phyloP scores from a whole-genome alignment of 2,888 invertebrate species.

The Rotaria macrura region DNA sequence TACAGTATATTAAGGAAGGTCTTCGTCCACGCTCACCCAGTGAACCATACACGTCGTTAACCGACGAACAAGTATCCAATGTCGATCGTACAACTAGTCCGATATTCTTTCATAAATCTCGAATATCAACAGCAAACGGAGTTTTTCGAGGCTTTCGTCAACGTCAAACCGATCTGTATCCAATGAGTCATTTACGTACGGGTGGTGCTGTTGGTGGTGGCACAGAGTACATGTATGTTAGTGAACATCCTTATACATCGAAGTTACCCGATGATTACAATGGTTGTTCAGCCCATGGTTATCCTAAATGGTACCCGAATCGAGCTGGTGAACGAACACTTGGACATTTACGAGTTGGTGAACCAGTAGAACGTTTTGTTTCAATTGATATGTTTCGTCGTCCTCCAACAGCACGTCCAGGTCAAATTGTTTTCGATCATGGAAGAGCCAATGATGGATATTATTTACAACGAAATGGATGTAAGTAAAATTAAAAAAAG shows the following conservation, averaged over 20 bases:
- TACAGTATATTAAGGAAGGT: conserved; percentile 29
- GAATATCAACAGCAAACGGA: conserved; percentile 34
- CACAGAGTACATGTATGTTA: conserved; percentile 42
- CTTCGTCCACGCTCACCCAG: conserved; percentile 42
- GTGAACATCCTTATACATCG: conserved; percentile 39
- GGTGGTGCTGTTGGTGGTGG: conserved; percentile 36
- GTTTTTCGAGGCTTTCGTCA: conserved; percentile 39
- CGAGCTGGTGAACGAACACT: conserved; percentile 41
- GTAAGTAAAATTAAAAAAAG: conserved; percentile 37
- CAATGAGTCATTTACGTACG: conserved; percentile 40
- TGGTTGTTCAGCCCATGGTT: conserved; percentile 42
- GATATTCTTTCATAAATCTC: conserved; percentile 19
- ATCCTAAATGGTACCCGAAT: conserved; percentile 46
- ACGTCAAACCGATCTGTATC: conserved; percentile 39
- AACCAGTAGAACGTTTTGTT: conserved; percentile 43
- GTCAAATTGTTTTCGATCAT: conserved; percentile 43
- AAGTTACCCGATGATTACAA: conserved; percentile 41
- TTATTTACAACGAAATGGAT: conserved; percentile 44
- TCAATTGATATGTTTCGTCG: conserved; percentile 46
- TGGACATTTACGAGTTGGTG: conserved; percentile 36
- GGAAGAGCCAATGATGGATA: conserved; percentile 48
- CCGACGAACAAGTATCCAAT: conserved; percentile 43
- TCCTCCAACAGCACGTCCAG: conserved; percentile 44
- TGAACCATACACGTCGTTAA: conserved; percentile 44
- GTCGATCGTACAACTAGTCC: conserved; percentile 38